Conservation (phyloP, 2,888 invertebrate genomes). For the Folsomia manolachei region DNA sequence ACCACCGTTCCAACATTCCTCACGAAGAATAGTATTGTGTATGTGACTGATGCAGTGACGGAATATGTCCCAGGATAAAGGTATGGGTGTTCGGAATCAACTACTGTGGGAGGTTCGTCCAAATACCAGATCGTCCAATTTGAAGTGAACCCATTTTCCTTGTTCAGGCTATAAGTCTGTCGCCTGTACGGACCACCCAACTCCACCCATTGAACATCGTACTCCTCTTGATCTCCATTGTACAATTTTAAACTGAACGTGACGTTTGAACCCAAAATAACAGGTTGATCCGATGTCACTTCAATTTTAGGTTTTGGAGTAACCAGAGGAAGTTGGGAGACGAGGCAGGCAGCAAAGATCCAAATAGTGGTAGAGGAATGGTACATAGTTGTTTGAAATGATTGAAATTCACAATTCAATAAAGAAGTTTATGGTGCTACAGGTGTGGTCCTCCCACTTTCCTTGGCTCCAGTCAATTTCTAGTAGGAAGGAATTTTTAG, state of each 20-base stretch:
- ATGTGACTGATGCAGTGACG: slow-evolving; percentile 34
- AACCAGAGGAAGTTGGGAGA: not conserved
- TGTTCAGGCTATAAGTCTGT: slow-evolving; percentile 15
- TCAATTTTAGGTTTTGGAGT: slow-evolving; percentile 42
- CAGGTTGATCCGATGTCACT: slow-evolving; percentile 65
- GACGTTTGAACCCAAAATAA: slow-evolving; percentile 69
- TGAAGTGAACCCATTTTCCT: slow-evolving; percentile 36
- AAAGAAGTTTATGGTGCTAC: no score
- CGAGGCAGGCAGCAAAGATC: no score
- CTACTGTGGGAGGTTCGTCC: not conserved
- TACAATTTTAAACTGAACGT: slow-evolving; percentile 65
- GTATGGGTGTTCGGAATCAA: not conserved
- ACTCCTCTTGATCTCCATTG: slow-evolving; percentile 51
- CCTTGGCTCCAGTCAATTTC: no score
- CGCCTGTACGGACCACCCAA: slow-evolving; percentile 3
- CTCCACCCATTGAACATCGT: slow-evolving; percentile 39
- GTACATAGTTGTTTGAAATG: no score
- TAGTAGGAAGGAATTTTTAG: no score
- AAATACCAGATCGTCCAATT: slow-evolving; percentile 38
- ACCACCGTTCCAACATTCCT: slow-evolving; percentile 29
- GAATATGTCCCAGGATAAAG: slow-evolving; percentile 32
- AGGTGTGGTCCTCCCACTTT: no score
- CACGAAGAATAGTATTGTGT: slow-evolving; percentile 19
- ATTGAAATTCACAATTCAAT: no score
- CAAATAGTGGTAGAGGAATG: no score